These are phyloP conservation scores for Erythrolamprus reginae DNA, from an alignment of 2,113 vertebrate species.

Conservation along the genomic window DNA sequence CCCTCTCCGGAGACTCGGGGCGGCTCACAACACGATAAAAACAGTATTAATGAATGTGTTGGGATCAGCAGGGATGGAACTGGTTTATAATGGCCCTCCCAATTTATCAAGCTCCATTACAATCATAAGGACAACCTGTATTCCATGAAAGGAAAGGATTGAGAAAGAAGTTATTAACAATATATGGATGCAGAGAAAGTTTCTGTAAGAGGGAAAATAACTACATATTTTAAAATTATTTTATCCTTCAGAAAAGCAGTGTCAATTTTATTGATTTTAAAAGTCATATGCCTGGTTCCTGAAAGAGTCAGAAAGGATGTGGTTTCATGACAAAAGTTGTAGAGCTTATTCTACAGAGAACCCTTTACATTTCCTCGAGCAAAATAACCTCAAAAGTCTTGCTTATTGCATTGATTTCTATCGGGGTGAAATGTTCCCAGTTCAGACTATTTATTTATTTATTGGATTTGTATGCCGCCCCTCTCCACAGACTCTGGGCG, in stretches of 20 bases:
- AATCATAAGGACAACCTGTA: not conserved
- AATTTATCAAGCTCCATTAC: not conserved
- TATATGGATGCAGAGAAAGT: not conserved
- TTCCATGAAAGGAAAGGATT: not conserved
- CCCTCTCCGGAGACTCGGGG: no score
- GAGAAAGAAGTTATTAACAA: not conserved
- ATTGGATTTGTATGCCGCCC: no score
- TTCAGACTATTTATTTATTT: no score
- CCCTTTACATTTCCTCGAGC: not conserved
- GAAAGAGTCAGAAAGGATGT: not conserved
- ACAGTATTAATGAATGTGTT: no score
- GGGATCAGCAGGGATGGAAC: not conserved
- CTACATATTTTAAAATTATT: not conserved
- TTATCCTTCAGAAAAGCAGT: not conserved
- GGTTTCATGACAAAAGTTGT: not conserved
- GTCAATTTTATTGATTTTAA: not conserved
- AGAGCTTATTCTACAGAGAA: not conserved
- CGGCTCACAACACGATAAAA: no score
- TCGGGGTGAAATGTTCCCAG: no score
- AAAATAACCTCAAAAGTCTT: not conserved
- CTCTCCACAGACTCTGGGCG: no score
- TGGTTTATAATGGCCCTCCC: not conserved
- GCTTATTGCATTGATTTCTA: not conserved
- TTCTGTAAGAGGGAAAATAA: not conserved
- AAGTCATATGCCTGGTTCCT: not conserved